Evolutionary conservation across 1,140 invertebrate species (phyloP), one percentile per base, ranked within the genome.

Genomic region (Colletes gigas): DNA sequence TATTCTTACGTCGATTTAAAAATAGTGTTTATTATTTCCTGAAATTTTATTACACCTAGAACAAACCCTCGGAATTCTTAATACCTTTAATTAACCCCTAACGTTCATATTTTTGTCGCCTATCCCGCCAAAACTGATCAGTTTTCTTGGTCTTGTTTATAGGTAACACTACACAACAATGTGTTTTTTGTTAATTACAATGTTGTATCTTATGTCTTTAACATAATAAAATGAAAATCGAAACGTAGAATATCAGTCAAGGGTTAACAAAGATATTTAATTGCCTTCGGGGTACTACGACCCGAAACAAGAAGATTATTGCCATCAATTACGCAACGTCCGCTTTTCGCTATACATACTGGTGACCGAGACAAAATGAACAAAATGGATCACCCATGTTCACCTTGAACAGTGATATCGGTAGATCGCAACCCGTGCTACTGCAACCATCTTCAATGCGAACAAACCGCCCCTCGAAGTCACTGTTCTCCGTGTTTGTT

Each of bases 401-500:
- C 50, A 30, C 19, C 60, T 73, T 55, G 59, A 55, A 63, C 72
- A 15, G 15, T 78, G 12, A 47, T 63, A 55, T 17, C 17, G 15
- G 14, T 17, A 7, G 17, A 7, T 6, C 41, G 15, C n/a, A 66
- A 19, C 15, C 17, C 17, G 41, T 19, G 14, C 12, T 67, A 9
- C 17, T 50, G 15, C 44, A 21, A 44, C 41, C 39, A 15, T 14
- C 15, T 55, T 44, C 30, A 41, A 65, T 50, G 19, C 17, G 39
- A 8, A 17, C 7, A 80, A 68, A 81, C 15, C 47, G 39, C 63
- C 39, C 39, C 50, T 47, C 47, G 47, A 62, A 63, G 15, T n/a
- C n/a, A 17, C n/a, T 54, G 69, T 81, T 19, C 59, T 21, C 19
- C 78, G 57, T 68, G 82, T 59, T 75, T 75, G 55, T 74, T 83